Conservation (phyloP, 2,113 vertebrate genomes). For the Mesoclemmys tuberculata region DNA sequence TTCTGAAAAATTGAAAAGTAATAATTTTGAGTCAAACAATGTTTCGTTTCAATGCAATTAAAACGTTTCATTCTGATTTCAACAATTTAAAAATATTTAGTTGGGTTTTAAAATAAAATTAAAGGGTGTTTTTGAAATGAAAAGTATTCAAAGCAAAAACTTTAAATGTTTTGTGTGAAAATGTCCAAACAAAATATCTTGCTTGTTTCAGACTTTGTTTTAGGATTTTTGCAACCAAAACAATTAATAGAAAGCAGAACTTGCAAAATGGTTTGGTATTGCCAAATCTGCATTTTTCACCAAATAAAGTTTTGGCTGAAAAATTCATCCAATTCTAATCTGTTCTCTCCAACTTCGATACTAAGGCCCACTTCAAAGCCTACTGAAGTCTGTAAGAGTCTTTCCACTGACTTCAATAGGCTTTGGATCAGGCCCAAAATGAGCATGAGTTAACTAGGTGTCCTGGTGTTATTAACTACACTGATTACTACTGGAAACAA, state of each 20-base stretch:
- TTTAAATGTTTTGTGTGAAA: background rate
- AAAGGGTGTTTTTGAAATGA: background rate
- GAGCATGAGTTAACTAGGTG: slow-evolving; percentile 24
- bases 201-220: background rate
- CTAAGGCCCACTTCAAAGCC: background rate
- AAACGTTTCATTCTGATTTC: background rate
- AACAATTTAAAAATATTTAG: background rate
- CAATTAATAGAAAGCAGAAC: background rate
- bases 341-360: slow-evolving; percentile 39
- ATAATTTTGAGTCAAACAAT: background rate
- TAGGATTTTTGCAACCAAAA: background rate
- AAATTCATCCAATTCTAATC: background rate
- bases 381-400: slow-evolving; percentile 42
- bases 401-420: slow-evolving; percentile 59
- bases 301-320: too few relatives aligned
- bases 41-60: background rate
- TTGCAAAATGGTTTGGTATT: background rate
- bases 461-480: slow-evolving; percentile 38
- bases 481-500: slow-evolving; percentile 64
- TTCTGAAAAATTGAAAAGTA: background rate
- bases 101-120: background rate
- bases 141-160: background rate
- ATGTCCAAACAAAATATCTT: background rate
- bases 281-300: background rate
- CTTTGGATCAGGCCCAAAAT: slow-evolving; percentile 56